These are phyloP conservation scores for Gymnoscelis rufifasciata DNA, from an alignment of 2,888 invertebrate species.

Conservation along the genomic window DNA sequence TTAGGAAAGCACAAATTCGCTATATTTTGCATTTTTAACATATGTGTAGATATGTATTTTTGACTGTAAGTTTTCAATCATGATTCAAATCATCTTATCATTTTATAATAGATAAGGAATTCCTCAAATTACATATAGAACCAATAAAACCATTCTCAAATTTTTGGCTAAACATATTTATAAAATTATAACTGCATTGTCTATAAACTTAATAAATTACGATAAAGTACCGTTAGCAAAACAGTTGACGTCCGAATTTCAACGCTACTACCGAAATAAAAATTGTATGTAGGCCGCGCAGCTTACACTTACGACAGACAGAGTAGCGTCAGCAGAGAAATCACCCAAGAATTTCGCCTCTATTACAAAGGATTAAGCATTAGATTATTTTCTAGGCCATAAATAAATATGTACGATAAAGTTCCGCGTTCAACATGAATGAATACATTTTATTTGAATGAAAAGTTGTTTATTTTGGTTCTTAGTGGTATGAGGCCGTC, in stretches of 20 bases:
- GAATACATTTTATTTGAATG: constrained; percentile 30
- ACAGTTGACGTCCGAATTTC: background rate
- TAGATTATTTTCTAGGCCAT: constrained; percentile 6
- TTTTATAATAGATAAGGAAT: no score
- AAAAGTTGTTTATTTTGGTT: constrained; percentile 26
- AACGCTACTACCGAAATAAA: background rate
- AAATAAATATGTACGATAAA: constrained; percentile 27
- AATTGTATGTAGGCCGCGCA: constrained; percentile 2
- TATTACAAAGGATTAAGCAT: constrained; percentile 8
- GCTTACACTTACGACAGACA: constrained; percentile 11
- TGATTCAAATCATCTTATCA: no score
- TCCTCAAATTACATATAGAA: no score
- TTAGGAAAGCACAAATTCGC: no score
- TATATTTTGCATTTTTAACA: no score
- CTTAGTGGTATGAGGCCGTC: constrained; percentile 25
- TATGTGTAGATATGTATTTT: no score
- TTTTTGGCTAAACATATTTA: no score
- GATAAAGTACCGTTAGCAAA: constrained; percentile 16
- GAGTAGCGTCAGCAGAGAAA: constrained; percentile 14
- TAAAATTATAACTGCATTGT: no score
- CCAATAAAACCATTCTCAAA: no score
- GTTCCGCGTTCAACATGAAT: constrained; percentile 29
- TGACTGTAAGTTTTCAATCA: no score
- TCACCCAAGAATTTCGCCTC: constrained; percentile 5
- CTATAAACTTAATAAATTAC: background rate